These are phyloP conservation scores for Varanus komodoensis DNA, from an alignment of 2,113 vertebrate genomes.

Conservation along the genomic window DNA sequence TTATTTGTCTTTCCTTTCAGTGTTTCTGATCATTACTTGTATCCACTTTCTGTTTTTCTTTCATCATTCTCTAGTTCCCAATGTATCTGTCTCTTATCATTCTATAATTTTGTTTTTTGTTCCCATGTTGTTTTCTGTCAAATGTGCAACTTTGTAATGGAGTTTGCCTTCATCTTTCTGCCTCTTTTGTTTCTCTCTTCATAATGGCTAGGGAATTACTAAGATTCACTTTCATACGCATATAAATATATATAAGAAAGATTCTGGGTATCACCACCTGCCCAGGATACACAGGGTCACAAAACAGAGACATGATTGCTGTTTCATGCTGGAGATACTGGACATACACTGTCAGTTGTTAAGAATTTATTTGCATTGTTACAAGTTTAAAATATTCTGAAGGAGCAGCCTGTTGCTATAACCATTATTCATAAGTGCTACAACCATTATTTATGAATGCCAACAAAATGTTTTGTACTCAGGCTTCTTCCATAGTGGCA, in stretches of 20 bases:
- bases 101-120: conserved; percentile 65
- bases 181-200: conserved; percentile 10
- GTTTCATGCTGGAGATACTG: neutral
- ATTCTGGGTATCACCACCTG: too few relatives aligned
- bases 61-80: conserved; percentile 61
- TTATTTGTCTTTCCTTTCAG: conserved; percentile 67
- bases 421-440: neutral
- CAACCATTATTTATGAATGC: too few relatives aligned
- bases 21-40: conserved; percentile 69
- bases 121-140: conserved; percentile 57
- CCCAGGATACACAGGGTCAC: conserved; percentile 1
- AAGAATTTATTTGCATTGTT: neutral
- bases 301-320: neutral
- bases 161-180: conserved; percentile 70
- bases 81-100: conserved; percentile 54
- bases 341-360: neutral
- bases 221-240: conserved; percentile 42
- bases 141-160: conserved; percentile 50
- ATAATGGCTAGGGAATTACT: conserved; percentile 31
- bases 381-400: neutral
- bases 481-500: neutral
- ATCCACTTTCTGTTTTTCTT: conserved; percentile 72
- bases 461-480: neutral
- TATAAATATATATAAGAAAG: neutral
- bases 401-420: neutral